Conservation (phyloP, 2,888 invertebrate species). For the Helicoverpa assulta region DNA sequence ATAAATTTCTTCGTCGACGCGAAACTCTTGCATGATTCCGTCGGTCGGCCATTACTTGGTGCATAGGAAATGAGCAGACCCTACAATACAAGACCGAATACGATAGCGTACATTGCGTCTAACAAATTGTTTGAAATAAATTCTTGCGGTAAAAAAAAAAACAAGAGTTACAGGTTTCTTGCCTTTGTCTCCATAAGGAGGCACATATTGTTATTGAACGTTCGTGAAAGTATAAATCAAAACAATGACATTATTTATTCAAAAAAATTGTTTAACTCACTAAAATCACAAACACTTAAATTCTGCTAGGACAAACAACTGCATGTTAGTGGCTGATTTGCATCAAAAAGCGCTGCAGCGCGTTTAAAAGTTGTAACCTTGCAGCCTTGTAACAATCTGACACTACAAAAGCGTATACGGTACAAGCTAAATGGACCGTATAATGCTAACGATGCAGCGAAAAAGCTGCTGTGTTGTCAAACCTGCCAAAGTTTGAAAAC, state of each 20-base stretch:
- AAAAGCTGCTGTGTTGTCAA: slow-evolving; percentile 4
- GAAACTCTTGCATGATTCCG: slow-evolving; percentile 2
- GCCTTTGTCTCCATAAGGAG: no score
- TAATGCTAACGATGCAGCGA: not conserved
- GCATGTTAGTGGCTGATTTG: not conserved
- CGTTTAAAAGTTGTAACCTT: not conserved
- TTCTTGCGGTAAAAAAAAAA: no score
- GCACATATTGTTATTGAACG: no score
- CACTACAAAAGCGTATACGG: not conserved
- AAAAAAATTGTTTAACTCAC: no score
- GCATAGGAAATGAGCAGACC: not conserved
- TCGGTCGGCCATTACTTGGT: slow-evolving; percentile 5
- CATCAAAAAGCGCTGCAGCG: not conserved
- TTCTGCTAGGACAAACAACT: not conserved
- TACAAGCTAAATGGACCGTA: not conserved
- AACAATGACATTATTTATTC: no score
- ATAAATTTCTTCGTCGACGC: slow-evolving; percentile 21
- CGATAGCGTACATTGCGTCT: not conserved
- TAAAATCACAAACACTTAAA: not conserved
- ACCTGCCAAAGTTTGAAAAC: not conserved
- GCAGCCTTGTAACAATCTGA: not conserved
- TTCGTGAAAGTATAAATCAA: no score
- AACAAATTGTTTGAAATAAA: no score
- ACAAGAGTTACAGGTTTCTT: not conserved
- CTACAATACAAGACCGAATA: slow-evolving; percentile 1